A percentile compares a stretch with the other conserved stretches of the same genome.
Evolutionary conservation across 2,113 vertebrate species (phyloP).

Genomic region (Corythoichthys intestinalis): DNA sequence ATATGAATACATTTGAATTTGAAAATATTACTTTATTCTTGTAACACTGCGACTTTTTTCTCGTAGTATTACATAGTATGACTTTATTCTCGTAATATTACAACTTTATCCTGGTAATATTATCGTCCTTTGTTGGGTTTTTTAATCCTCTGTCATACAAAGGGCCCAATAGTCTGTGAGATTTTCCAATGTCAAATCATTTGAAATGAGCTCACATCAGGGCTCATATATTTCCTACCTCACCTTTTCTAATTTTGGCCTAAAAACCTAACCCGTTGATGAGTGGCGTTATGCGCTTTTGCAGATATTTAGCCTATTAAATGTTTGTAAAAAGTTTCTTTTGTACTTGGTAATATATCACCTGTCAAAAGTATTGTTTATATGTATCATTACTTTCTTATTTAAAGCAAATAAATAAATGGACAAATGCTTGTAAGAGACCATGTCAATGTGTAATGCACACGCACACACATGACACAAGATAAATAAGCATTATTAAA

Average conservation of each 20-base stretch:
- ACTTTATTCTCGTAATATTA: too few species aligned
- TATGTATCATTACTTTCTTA: constrained; percentile 53
- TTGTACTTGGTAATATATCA: constrained; percentile 42
- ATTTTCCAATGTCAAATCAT: constrained; percentile 27
- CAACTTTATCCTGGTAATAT: too few species aligned
- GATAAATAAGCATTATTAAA: constrained; percentile 47
- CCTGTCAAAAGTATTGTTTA: constrained; percentile 30
- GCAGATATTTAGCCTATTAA: constrained; percentile 43
- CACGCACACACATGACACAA: not conserved
- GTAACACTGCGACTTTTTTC: too few species aligned
- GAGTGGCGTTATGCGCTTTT: constrained; percentile 75
- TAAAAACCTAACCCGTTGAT: constrained; percentile 76
- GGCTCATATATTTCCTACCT: constrained; percentile 81
- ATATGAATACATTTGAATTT: too few species aligned
- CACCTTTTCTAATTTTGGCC: constrained; percentile 73
- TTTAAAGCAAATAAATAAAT: constrained; percentile 64
- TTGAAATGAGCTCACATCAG: constrained; percentile 47
- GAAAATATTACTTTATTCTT: too few species aligned
- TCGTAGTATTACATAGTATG: too few species aligned
- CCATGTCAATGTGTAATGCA: not conserved
- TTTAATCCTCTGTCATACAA: too few species aligned
- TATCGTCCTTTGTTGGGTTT: too few species aligned
- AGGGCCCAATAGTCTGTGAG: constrained; percentile 32
- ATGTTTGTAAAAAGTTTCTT: constrained; percentile 45
- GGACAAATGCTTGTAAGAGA: constrained; percentile 61